A percentile compares a stretch with the other conserved stretches of the same genome.
phyloP scores from a whole-genome alignment of 2,888 invertebrate genomes.

The Maniola hyperantus region DNA sequence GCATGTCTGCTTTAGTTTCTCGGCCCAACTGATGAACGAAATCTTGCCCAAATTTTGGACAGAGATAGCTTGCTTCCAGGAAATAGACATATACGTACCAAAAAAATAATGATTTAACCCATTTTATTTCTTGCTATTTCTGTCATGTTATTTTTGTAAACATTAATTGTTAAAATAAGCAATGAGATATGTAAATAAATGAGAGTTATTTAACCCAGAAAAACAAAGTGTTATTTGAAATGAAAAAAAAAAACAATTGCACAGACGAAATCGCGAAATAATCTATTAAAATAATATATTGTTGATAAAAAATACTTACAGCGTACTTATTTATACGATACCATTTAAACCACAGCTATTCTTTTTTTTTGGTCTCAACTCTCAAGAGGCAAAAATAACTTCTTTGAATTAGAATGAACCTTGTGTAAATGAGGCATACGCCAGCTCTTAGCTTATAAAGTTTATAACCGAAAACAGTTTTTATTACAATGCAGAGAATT shows the following conservation, averaged over 20 bases:
- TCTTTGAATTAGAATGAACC: neutral
- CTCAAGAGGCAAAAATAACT: neutral
- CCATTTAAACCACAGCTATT: too few relatives aligned
- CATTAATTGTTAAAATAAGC: too few relatives aligned
- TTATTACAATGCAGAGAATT: constrained; percentile 54
- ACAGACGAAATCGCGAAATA: too few relatives aligned
- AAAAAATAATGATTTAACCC: too few relatives aligned
- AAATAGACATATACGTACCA: neutral
- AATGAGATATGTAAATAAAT: too few relatives aligned
- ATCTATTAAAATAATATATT: too few relatives aligned
- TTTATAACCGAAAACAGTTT: constrained; percentile 21
- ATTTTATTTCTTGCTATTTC: too few relatives aligned
- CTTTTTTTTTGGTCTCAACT: neutral
- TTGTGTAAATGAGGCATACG: neutral
- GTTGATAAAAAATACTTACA: neutral
- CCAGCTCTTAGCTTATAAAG: constrained; percentile 7
- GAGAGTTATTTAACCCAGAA: neutral
- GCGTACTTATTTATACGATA: neutral
- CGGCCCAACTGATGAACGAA: neutral
- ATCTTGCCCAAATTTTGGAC: neutral
- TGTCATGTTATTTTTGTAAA: too few relatives aligned
- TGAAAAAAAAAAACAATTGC: too few relatives aligned
- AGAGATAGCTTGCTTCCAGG: neutral
- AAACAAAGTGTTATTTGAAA: neutral
- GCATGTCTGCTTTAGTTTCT: neutral